These are phyloP conservation scores for Mesaphorura yosii DNA, from an alignment of 1,140 invertebrate species.

Conservation along the genomic window DNA sequence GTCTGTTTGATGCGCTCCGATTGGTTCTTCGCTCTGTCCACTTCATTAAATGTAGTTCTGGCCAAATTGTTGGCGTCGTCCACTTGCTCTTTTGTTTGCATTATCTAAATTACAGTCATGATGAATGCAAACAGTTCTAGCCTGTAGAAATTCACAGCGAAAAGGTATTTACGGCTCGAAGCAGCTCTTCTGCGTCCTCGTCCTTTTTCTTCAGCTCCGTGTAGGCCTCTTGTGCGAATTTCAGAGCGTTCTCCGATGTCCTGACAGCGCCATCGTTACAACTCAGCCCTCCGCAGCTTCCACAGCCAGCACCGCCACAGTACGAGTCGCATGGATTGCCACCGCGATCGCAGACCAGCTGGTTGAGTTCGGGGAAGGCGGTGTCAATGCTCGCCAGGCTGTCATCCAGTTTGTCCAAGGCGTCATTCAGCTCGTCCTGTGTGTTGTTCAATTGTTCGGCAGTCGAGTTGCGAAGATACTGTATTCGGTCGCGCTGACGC, in stretches of 20 bases:
- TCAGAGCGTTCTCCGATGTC: slow-evolving; percentile 70
- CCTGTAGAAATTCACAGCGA: neutral
- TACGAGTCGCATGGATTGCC: slow-evolving; percentile 75
- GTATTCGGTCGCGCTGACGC: slow-evolving; percentile 66
- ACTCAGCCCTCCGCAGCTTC: slow-evolving; percentile 72
- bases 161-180: slow-evolving; percentile 43
- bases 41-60: slow-evolving; percentile 46
- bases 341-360: slow-evolving; percentile 71
- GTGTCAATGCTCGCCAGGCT: slow-evolving; percentile 54
- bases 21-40: slow-evolving; percentile 43
- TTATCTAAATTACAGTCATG: slow-evolving; percentile 39
- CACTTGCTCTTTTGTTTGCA: slow-evolving; percentile 45
- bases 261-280: slow-evolving; percentile 84
- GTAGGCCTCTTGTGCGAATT: slow-evolving; percentile 71
- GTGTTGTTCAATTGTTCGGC: slow-evolving; percentile 55
- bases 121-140: slow-evolving; percentile 5
- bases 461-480: slow-evolving; percentile 60
- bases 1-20: slow-evolving; percentile 44
- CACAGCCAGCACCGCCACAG: slow-evolving; percentile 90
- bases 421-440: slow-evolving; percentile 48
- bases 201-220: slow-evolving; percentile 66
- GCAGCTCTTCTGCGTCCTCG: slow-evolving; percentile 55
- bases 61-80: slow-evolving; percentile 45
- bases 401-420: slow-evolving; percentile 50
- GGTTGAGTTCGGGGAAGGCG: slow-evolving; percentile 71